phyloP scores from a whole-genome alignment of 2,113 vertebrate species.

The Cyprinodon tularosa region DNA sequence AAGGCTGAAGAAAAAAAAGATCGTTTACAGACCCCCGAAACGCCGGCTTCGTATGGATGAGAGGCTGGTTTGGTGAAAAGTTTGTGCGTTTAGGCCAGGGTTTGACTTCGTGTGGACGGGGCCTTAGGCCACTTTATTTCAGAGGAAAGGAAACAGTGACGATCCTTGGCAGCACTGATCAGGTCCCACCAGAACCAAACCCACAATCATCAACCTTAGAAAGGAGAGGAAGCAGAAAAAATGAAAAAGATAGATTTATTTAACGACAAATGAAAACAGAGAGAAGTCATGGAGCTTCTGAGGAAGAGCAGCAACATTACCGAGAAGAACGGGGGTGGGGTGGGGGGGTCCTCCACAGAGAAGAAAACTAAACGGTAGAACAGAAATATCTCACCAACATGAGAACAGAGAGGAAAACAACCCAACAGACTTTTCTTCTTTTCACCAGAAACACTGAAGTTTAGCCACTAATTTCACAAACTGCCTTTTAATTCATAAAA shows the following conservation, averaged over 20 bases:
- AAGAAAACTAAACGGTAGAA: constrained; percentile 22
- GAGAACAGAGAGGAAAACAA: constrained; percentile 73
- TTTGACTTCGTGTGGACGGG: too few species aligned
- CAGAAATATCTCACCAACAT: constrained; percentile 67
- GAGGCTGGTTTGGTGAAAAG: too few species aligned
- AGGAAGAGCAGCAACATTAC: constrained; percentile 88
- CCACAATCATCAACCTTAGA: not conserved
- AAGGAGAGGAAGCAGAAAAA: constrained; percentile 14
- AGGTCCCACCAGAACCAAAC: not conserved
- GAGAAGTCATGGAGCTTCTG: constrained; percentile 83
- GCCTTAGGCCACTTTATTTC: too few species aligned
- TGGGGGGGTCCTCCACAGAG: constrained; percentile 68
- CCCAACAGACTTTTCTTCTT: constrained; percentile 80
- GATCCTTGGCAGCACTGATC: too few species aligned
- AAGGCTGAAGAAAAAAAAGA: too few species aligned
- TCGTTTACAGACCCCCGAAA: too few species aligned
- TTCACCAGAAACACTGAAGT: constrained; percentile 91
- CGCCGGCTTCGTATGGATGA: too few species aligned
- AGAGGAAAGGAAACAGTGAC: too few species aligned
- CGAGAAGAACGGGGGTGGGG: constrained; percentile 72
- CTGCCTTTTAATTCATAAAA: constrained; percentile 83
- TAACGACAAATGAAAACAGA: constrained; percentile 98
- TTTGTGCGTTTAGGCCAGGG: too few species aligned
- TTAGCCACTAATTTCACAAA: constrained; percentile 93
- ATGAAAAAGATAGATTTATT: constrained; percentile 99